Percentiles rank a stretch among this genome's conserved stretches.
Conservation (phyloP, 2,888 invertebrate genomes). For the Hydroisotoma schaefferi region DNA sequence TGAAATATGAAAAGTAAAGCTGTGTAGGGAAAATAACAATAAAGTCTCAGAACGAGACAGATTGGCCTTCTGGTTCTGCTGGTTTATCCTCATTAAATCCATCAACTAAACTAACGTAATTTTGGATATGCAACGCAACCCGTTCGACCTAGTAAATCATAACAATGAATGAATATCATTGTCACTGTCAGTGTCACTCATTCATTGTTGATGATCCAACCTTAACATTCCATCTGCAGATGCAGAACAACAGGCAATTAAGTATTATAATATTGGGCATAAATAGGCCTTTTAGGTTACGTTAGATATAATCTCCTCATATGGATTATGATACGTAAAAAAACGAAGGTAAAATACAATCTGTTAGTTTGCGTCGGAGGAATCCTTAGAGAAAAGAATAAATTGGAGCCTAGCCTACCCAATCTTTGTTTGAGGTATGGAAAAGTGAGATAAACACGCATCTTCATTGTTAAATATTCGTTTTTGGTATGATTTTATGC, state of each 20-base stretch:
- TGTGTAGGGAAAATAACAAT: too few relatives aligned
- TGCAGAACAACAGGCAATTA: not conserved
- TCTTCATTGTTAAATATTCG: not conserved
- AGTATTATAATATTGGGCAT: too few relatives aligned
- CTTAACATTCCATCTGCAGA: conserved; percentile 1
- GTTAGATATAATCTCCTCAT: too few relatives aligned
- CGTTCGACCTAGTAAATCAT: conserved; percentile 8
- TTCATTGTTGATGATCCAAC: conserved; percentile 1
- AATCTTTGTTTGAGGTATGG: conserved; percentile 1
- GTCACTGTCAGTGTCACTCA: conserved; percentile 7
- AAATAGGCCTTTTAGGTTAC: not conserved
- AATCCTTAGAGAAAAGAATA: too few relatives aligned
- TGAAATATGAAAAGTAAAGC: too few relatives aligned
- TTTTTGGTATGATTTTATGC: too few relatives aligned
- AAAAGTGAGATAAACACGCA: not conserved
- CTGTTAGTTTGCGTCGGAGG: too few relatives aligned
- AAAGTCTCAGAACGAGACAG: too few relatives aligned
- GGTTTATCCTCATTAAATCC: too few relatives aligned
- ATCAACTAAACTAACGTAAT: too few relatives aligned
- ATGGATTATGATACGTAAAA: not conserved
- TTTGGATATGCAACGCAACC: too few relatives aligned
- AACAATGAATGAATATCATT: conserved; percentile 7
- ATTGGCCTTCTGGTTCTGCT: too few relatives aligned
- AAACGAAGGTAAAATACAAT: not conserved
- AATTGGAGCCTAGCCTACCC: not conserved